A percentile compares a stretch with the other conserved stretches of the same genome.
phyloP scores from a whole-genome alignment of 2,797 vertebrate species.

The Epinephelus coioides region DNA sequence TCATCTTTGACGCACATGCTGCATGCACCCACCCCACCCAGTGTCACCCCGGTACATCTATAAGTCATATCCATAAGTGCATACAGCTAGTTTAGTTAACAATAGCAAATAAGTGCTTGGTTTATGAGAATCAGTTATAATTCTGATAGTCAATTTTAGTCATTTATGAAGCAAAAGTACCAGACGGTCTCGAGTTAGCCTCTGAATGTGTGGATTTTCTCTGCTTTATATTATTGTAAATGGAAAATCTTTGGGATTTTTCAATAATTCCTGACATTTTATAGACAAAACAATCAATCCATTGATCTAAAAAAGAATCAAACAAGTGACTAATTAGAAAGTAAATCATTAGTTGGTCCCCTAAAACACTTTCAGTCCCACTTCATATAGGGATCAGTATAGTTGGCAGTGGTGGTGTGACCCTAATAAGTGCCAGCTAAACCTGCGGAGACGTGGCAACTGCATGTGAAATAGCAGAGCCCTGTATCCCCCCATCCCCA shows the following conservation, averaged over 20 bases:
- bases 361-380: background rate
- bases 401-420: slow-evolving; percentile 19
- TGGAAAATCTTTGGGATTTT: background rate
- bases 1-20: slow-evolving; percentile 29
- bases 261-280: background rate
- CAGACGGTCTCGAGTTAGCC: background rate
- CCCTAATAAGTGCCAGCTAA: slow-evolving; percentile 40
- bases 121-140: background rate
- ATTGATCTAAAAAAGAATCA: background rate
- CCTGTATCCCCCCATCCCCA: background rate
- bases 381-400: background rate
- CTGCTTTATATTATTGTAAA: background rate
- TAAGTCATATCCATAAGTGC: slow-evolving; percentile 21
- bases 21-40: slow-evolving; percentile 9
- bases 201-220: background rate
- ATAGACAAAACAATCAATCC: background rate
- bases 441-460: slow-evolving; percentile 25
- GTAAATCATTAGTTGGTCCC: background rate
- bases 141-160: background rate
- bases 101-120: background rate
- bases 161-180: background rate
- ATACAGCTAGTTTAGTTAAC: background rate
- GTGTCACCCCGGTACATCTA: slow-evolving; percentile 12
- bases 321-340: background rate
- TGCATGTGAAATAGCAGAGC: slow-evolving; percentile 29